Evolutionary conservation across 2,113 vertebrate genomes (phyloP).

Genomic region (Elephantulus edwardii): DNA sequence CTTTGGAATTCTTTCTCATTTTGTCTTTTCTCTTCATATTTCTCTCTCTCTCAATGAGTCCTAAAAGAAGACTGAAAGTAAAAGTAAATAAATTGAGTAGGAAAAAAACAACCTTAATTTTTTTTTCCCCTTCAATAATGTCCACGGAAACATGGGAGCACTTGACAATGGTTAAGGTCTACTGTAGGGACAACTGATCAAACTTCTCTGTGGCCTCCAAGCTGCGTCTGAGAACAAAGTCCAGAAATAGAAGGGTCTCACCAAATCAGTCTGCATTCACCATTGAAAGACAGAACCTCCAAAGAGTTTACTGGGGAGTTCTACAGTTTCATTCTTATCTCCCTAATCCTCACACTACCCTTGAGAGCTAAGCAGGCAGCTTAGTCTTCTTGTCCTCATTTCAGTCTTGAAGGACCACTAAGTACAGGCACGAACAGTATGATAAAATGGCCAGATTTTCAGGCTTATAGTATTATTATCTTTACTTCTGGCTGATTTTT

Average conservation of each 20-base stretch:
- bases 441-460: constrained; percentile 21
- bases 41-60: neutral
- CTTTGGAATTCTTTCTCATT: neutral
- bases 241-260: neutral
- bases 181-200: neutral
- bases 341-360: constrained; percentile 28
- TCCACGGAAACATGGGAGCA: neutral
- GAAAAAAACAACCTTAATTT: neutral
- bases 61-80: neutral
- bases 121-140: neutral
- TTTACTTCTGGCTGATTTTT: constrained; percentile 56
- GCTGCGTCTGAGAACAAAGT: neutral
- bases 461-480: constrained; percentile 32
- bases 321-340: constrained; percentile 6
- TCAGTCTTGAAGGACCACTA: constrained; percentile 20
- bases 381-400: constrained; percentile 23
- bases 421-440: neutral
- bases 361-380: constrained; percentile 28
- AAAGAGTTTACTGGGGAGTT: neutral
- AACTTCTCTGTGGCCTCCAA: neutral
- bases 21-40: neutral
- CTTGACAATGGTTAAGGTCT: neutral
- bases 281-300: constrained; percentile 21
- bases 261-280: neutral
- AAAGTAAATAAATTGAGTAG: neutral